Evolutionary conservation across 2,797 vertebrate species (phyloP).

Genomic region (Rhodeus uyekii): DNA sequence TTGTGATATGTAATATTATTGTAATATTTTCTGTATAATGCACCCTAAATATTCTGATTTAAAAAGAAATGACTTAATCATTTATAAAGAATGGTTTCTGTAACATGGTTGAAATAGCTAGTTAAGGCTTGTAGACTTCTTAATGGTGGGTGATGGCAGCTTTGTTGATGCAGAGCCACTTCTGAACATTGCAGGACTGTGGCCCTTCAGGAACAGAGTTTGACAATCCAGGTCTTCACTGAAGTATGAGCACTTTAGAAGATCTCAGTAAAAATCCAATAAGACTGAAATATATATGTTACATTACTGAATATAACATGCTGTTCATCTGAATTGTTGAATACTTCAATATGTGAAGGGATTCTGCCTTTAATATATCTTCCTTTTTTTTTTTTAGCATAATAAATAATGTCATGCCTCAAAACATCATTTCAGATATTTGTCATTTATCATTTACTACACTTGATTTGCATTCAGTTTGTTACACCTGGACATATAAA

Average conservation of each 20-base stretch:
- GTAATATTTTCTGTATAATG: neutral
- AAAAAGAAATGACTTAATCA: neutral
- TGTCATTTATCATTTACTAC: neutral
- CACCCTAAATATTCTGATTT: neutral
- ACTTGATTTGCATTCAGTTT: neutral
- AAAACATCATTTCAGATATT: neutral
- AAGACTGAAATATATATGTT: no score
- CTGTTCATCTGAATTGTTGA: neutral
- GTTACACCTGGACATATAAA: neutral
- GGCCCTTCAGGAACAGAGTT: neutral
- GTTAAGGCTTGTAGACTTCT: neutral
- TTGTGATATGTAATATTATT: neutral
- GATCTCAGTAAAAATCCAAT: no score
- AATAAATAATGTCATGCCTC: neutral
- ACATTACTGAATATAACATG: no score
- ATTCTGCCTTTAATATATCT: neutral
- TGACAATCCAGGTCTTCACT: neutral
- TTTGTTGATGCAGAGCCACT: neutral
- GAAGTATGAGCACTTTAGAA: neutral
- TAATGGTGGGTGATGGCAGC: neutral
- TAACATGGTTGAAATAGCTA: neutral
- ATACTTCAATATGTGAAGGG: neutral
- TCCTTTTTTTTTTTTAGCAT: neutral
- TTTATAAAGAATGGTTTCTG: neutral
- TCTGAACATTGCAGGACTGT: neutral